Conservation (phyloP, 2,888 invertebrate species). For the Nezara viridula region DNA sequence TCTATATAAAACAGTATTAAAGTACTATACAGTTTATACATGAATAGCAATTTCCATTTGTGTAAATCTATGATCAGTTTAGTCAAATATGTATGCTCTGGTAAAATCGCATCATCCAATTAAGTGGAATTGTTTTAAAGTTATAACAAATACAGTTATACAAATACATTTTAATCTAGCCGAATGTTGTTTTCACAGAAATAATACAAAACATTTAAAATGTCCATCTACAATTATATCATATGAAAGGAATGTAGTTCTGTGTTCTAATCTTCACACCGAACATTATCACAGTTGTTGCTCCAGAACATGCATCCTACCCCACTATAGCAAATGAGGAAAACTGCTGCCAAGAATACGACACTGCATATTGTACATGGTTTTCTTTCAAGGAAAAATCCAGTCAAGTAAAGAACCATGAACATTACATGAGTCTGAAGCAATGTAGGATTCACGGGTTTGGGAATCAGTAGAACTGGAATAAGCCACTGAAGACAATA, state of each 20-base stretch:
- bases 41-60: neutral
- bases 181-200: slow-evolving; percentile 37
- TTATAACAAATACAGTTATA: neutral
- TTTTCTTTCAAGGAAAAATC: slow-evolving; percentile 96
- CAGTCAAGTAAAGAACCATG: slow-evolving; percentile 94
- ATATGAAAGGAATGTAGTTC: slow-evolving; percentile 21
- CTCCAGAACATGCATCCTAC: slow-evolving; percentile 95
- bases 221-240: slow-evolving; percentile 24
- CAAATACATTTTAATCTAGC: slow-evolving; percentile 18
- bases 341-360: slow-evolving; percentile 93
- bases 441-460: slow-evolving; percentile 95
- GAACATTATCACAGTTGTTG: slow-evolving; percentile 78
- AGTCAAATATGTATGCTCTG: neutral
- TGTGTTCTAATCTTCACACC: slow-evolving; percentile 68
- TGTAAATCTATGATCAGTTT: neutral
- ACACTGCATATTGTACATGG: slow-evolving; percentile 98
- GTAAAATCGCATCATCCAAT: slow-evolving; percentile 5
- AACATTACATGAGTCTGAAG: slow-evolving; percentile 98
- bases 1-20: slow-evolving; percentile 34
- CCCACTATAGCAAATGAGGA: slow-evolving; percentile 95
- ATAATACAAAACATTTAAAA: slow-evolving; percentile 25
- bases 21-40: slow-evolving; percentile 25
- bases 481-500: slow-evolving; percentile 98
- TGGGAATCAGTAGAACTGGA: slow-evolving; percentile 96
- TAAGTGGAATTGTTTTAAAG: slow-evolving; percentile 30